Conservation (phyloP, 2,888 invertebrate genomes). For the Leptopterna dolabrata region DNA sequence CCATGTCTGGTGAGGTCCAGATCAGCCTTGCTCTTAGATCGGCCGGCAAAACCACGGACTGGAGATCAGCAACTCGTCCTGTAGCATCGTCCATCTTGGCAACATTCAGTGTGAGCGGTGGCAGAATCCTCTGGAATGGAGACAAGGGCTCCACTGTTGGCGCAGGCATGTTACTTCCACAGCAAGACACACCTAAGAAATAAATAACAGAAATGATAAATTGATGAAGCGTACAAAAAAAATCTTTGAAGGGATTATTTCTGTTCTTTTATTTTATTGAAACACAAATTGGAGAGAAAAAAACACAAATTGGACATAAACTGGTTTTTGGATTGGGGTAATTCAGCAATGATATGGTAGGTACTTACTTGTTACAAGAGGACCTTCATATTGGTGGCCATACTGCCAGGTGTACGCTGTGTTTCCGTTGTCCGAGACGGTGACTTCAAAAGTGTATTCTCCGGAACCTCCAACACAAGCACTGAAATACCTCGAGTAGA, state of each 20-base stretch:
- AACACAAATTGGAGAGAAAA: not conserved
- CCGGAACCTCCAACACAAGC: slow-evolving; percentile 69
- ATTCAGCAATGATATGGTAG: too few relatives aligned
- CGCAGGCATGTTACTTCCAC: slow-evolving; percentile 70
- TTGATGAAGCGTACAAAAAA: slow-evolving; percentile 58
- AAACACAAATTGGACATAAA: too few relatives aligned
- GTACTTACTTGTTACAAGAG: slow-evolving; percentile 56
- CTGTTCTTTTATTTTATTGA: not conserved
- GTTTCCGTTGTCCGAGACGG: slow-evolving; percentile 70
- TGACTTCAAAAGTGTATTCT: slow-evolving; percentile 70
- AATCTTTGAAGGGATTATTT: not conserved
- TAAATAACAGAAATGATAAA: slow-evolving; percentile 36
- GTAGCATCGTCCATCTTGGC: slow-evolving; percentile 63
- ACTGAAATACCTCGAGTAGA: slow-evolving; percentile 74
- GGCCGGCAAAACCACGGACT: slow-evolving; percentile 68
- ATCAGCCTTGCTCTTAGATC: slow-evolving; percentile 70
- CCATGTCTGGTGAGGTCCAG: slow-evolving; percentile 75
- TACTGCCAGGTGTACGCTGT: slow-evolving; percentile 70
- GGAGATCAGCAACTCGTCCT: slow-evolving; percentile 72
- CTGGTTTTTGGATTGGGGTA: too few relatives aligned
- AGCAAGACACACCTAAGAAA: slow-evolving; percentile 68
- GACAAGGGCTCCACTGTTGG: slow-evolving; percentile 69
- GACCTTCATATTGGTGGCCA: slow-evolving; percentile 59
- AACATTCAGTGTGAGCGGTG: slow-evolving; percentile 68
- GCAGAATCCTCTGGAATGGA: slow-evolving; percentile 70